A percentile compares a stretch with the other conserved stretches of the same genome.
These are phyloP conservation scores for Lasioglossum zephyrum DNA, from an alignment of 2,888 invertebrate species.

Conservation along the genomic window DNA sequence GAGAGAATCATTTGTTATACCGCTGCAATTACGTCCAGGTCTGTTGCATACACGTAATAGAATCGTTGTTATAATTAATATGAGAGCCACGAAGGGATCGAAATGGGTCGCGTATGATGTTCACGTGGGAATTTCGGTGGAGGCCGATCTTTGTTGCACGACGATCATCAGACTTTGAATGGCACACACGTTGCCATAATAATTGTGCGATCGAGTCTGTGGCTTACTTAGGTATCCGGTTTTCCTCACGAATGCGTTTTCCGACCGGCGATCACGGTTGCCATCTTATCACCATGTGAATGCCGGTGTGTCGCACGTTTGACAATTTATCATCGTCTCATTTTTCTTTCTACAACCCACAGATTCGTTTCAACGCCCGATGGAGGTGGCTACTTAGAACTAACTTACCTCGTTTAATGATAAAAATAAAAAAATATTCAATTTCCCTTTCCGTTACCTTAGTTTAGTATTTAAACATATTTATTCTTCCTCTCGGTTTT, in stretches of 20 bases:
- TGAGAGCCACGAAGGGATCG: slow-evolving; percentile 17
- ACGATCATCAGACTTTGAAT: slow-evolving; percentile 6
- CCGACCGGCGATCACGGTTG: neutral
- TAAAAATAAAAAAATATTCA: too few relatives aligned
- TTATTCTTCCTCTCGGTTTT: too few relatives aligned
- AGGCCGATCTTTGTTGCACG: slow-evolving; percentile 44
- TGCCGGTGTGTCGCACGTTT: too few relatives aligned
- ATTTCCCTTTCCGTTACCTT: too few relatives aligned
- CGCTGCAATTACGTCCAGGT: slow-evolving; percentile 9
- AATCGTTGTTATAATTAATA: slow-evolving; percentile 43
- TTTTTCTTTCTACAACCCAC: too few relatives aligned
- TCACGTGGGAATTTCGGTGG: slow-evolving; percentile 39
- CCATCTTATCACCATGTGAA: too few relatives aligned
- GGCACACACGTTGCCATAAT: neutral
- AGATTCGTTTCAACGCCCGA: too few relatives aligned
- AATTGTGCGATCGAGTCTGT: neutral
- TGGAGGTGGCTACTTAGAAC: too few relatives aligned
- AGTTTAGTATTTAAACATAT: too few relatives aligned
- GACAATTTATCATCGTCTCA: too few relatives aligned
- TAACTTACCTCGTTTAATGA: too few relatives aligned
- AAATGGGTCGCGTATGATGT: slow-evolving; percentile 27
- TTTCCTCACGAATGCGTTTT: neutral
- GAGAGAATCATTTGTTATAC: neutral
- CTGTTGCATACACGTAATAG: slow-evolving; percentile 10
- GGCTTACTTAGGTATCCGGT: neutral